These are phyloP conservation scores for Pseudeuparius sepicola DNA, from an alignment of 2,888 invertebrate genomes.

Conservation along the genomic window DNA sequence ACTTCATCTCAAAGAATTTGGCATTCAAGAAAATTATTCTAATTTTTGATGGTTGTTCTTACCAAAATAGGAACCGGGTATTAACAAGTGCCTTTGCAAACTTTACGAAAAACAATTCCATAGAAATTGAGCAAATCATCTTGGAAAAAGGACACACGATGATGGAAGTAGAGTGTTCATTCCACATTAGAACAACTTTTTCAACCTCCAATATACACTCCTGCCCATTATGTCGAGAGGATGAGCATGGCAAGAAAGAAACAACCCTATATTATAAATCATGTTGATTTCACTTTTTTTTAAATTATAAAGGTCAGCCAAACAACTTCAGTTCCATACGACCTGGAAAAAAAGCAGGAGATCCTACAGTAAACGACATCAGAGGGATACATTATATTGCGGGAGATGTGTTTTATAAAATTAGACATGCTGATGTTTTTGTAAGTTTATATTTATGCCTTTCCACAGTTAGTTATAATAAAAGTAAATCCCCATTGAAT, in stretches of 20 bases:
- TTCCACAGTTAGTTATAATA: too few relatives aligned
- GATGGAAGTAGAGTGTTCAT: slow-evolving; percentile 6
- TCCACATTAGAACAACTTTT: slow-evolving; percentile 5
- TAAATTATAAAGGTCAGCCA: neutral
- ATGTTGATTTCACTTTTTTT: slow-evolving; percentile 6
- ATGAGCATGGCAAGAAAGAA: neutral
- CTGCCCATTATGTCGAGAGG: slow-evolving; percentile 1
- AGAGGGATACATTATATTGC: slow-evolving; percentile 3
- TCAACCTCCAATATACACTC: slow-evolving; percentile 1
- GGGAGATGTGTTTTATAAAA: slow-evolving; percentile 5
- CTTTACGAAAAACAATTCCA: slow-evolving; percentile 1
- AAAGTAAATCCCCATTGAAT: too few relatives aligned
- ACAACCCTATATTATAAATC: slow-evolving; percentile 4
- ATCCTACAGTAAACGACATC: slow-evolving; percentile 1
- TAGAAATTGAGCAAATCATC: slow-evolving; percentile 4
- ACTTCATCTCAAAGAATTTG: neutral
- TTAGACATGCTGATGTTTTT: slow-evolving; percentile 6
- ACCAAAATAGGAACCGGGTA: slow-evolving; percentile 2
- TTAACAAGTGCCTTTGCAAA: slow-evolving; percentile 5
- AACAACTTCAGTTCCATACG: neutral
- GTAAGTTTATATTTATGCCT: too few relatives aligned
- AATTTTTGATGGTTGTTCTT: slow-evolving; percentile 7
- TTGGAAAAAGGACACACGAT: slow-evolving; percentile 3
- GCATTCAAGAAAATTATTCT: neutral
- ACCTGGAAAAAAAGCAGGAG: neutral